Conservation (phyloP, 2,797 vertebrate genomes). For the Fratercula arctica region DNA sequence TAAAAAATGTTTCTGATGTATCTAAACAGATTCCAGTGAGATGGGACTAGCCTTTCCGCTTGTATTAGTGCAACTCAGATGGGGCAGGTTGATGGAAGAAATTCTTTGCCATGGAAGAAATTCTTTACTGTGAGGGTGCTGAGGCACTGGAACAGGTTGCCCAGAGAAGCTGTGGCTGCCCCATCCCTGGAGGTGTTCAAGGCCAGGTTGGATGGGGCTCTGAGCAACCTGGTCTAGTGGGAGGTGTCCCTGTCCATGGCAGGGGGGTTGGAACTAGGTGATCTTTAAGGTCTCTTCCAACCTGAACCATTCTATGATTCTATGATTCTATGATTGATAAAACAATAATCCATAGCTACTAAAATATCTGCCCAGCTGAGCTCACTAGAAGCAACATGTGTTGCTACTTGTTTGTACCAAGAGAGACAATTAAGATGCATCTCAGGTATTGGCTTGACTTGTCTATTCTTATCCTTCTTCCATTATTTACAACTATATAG, state of each 20-base stretch:
- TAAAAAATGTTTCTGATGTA: neutral
- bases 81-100: neutral
- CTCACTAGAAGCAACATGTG: neutral
- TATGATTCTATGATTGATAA: neutral
- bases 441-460: constrained; percentile 13
- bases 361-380: neutral
- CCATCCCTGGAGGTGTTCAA: no score
- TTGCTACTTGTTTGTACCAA: neutral
- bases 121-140: no score
- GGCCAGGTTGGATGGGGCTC: no score
- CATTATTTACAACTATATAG: constrained; percentile 34
- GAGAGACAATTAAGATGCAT: neutral
- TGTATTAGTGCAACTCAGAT: neutral
- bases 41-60: neutral
- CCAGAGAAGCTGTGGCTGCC: no score
- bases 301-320: no score
- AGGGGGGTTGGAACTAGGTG: no score
- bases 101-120: no score
- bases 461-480: constrained; percentile 34
- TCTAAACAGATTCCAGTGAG: neutral
- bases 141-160: no score
- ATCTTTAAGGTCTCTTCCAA: no score
- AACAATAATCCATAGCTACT: neutral
- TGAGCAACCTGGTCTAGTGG: no score
- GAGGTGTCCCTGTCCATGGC: no score